Conservation (phyloP, 2,113 vertebrate species). For the Mastomys natalensis region DNA sequence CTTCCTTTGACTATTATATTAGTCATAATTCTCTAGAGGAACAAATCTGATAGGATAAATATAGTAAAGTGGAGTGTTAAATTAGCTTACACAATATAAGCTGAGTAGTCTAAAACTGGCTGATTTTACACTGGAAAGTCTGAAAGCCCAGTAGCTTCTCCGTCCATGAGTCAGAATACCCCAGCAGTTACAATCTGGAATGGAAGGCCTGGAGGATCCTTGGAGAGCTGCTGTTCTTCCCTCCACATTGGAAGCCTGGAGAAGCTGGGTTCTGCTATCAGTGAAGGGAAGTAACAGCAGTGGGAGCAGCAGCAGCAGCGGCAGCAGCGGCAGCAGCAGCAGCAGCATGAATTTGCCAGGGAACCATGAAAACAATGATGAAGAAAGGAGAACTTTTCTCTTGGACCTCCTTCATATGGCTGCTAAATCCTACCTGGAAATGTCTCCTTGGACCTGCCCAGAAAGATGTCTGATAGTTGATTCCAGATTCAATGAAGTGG, state of each 20-base stretch:
- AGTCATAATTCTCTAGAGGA: background rate
- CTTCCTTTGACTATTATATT: background rate
- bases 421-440: background rate
- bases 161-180: background rate
- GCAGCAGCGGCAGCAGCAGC: background rate
- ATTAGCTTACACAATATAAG: background rate
- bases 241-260: background rate
- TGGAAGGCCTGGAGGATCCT: background rate
- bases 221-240: background rate
- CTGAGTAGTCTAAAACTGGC: background rate
- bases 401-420: background rate
- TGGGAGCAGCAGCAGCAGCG: background rate
- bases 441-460: background rate
- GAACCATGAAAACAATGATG: background rate
- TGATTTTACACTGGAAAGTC: background rate
- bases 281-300: background rate
- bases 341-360: background rate
- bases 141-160: background rate
- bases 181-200: background rate
- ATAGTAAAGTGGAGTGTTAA: background rate
- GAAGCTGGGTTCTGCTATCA: background rate
- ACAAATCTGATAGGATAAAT: background rate
- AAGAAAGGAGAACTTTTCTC: background rate
- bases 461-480: background rate
- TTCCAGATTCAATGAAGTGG: background rate